Conservation (phyloP, 2,797 vertebrate genomes). For the Sebastolobus altivelis region DNA sequence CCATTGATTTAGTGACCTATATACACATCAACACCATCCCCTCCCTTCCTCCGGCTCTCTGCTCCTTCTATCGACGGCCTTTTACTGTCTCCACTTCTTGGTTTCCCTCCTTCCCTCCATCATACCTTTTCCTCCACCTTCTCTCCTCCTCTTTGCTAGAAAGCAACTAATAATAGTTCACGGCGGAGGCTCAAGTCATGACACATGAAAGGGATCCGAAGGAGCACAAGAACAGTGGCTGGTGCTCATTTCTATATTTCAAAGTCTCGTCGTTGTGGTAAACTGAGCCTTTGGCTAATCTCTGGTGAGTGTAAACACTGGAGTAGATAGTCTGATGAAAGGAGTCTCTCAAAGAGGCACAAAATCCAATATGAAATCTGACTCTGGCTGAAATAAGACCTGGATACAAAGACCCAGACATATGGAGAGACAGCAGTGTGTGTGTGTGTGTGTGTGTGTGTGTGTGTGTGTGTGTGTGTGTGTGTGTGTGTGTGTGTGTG, state of each 20-base stretch:
- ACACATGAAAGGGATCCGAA: constrained; percentile 73
- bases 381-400: constrained; percentile 68
- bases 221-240: constrained; percentile 58
- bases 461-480: neutral
- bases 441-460: neutral
- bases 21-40: constrained; percentile 81
- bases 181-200: constrained; percentile 74
- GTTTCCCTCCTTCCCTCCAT: constrained; percentile 53
- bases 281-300: constrained; percentile 61
- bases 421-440: constrained; percentile 4
- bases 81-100: constrained; percentile 68
- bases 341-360: constrained; percentile 55
- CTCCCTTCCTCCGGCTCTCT: constrained; percentile 50
- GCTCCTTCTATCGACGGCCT: constrained; percentile 69
- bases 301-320: constrained; percentile 74
- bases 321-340: constrained; percentile 71
- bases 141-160: constrained; percentile 60
- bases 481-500: neutral
- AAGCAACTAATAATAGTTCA: constrained; percentile 84
- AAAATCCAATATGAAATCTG: constrained; percentile 70
- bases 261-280: constrained; percentile 70
- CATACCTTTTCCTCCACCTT: constrained; percentile 56
- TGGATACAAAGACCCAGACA: constrained; percentile 28
- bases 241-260: constrained; percentile 59
- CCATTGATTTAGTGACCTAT: constrained; percentile 90